Conservation (phyloP, 2,888 invertebrate genomes). For the Carpatolechia fugitivella region DNA sequence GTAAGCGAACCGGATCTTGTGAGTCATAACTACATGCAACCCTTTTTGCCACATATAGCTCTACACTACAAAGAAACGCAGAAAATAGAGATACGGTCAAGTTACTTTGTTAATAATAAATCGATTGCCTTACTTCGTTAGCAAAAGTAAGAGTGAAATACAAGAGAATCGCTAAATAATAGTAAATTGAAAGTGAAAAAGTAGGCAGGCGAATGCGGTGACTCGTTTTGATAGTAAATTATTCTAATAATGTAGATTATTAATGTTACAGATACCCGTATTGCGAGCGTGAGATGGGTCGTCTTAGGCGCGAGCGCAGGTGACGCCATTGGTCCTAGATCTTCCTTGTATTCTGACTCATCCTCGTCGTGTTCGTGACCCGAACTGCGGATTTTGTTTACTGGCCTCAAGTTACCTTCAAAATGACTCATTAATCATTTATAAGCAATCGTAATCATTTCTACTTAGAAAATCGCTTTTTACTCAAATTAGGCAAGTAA, state of each 20-base stretch:
- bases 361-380: constrained; percentile 62
- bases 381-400: constrained; percentile 60
- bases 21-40: constrained; percentile 17
- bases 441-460: constrained; percentile 39
- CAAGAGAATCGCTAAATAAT: constrained; percentile 36
- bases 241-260: constrained; percentile 28
- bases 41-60: constrained; percentile 7
- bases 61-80: not conserved
- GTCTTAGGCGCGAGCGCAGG: constrained; percentile 33
- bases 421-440: constrained; percentile 45
- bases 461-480: constrained; percentile 34
- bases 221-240: constrained; percentile 27
- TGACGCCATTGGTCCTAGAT: constrained; percentile 70
- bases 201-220: constrained; percentile 29
- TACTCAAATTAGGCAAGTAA: constrained; percentile 9
- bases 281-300: constrained; percentile 41
- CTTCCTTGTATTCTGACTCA: constrained; percentile 73
- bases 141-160: constrained; percentile 40
- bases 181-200: constrained; percentile 43
- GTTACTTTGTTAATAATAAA: constrained; percentile 12
- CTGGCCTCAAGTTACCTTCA: constrained; percentile 50
- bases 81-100: constrained; percentile 1
- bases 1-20: constrained; percentile 21
- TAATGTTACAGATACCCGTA: constrained; percentile 34
- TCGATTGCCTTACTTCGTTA: constrained; percentile 19